Base-by-base conservation (phyloP, 2,888 invertebrate genomes). In the Dynastes grantii region DNA sequence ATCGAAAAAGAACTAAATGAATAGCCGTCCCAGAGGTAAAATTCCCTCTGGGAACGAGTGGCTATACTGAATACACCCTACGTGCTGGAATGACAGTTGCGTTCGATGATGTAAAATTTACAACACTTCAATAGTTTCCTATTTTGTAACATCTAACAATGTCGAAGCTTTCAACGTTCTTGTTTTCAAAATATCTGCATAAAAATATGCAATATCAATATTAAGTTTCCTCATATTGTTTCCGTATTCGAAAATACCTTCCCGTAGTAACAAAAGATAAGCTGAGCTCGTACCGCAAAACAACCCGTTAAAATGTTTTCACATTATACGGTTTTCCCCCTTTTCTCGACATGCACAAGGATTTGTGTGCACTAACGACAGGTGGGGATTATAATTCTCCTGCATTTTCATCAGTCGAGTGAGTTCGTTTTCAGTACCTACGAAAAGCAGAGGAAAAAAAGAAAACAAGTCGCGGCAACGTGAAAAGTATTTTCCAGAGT, bases 401-500 rank as follows among this genome's bases (percentile, higher is more conserved):
- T 58, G 68, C 76, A 55, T 76, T 76, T 76, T 68, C 68, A 76
- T 76, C 76, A 76, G 65, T 58, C 58, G 76, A 76, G 76, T 76
- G 76, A 58, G 58, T 76, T 75, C 76, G 76, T 76, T 77, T 78
- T 77, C 76, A 55, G 27, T 75, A 37, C 32, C 32, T 37, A n/a
- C 61, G 49, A 75, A 61, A 55, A 61, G 68, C 1, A 68, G 68
- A 75, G 73, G 40, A 49, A 75, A 75, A 75, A 71, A 71, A 45
- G 45, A 45, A 75, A 75, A 61, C 55, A 71, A 76, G 76, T 76
- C 67, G 32, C 32, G 61, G 49, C 71, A 71, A 68, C 68, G 79
- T 51, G 58, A 68, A 80, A 78, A 78, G 80, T 79, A 77, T 80
- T 78, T 80, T 65, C 76, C 76, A 63, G 76, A 68, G 78, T 83